A percentile compares a stretch with the other conserved stretches of the same genome.
These are phyloP conservation scores for Peromyscus nudipes DNA, from an alignment of 2,797 vertebrate genomes.

Conservation along the genomic window DNA sequence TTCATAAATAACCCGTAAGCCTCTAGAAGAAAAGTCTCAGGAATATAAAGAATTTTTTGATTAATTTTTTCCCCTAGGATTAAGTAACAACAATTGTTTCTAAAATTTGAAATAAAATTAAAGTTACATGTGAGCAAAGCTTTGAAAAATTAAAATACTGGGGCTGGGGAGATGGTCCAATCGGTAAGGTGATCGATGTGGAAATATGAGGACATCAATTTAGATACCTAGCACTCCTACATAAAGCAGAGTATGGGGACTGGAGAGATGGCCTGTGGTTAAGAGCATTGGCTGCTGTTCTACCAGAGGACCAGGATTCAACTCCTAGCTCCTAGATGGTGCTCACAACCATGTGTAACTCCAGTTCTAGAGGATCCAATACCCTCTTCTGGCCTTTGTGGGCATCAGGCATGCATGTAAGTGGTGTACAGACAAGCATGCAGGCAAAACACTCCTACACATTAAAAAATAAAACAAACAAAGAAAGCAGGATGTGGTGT, in stretches of 20 bases:
- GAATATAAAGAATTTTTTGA: conserved; percentile 22
- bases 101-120: conserved; percentile 70
- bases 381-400: background rate
- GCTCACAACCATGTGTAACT: background rate
- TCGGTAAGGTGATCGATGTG: background rate
- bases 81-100: conserved; percentile 69
- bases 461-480: background rate
- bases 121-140: conserved; percentile 56
- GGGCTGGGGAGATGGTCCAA: background rate
- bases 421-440: background rate
- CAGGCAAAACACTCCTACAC: background rate
- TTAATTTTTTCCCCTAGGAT: conserved; percentile 41
- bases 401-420: background rate
- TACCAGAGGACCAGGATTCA: background rate
- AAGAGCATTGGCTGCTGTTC: background rate
- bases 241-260: background rate
- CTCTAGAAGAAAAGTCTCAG: conserved; percentile 43
- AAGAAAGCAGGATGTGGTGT: conserved; percentile 1
- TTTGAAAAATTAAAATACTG: conserved; percentile 11
- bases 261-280: background rate
- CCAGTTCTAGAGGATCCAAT: background rate
- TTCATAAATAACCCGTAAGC: background rate
- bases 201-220: background rate
- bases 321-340: background rate
- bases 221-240: background rate